Base-by-base conservation (phyloP, 2,888 invertebrate species). In the Agrochola lychnidis region DNA sequence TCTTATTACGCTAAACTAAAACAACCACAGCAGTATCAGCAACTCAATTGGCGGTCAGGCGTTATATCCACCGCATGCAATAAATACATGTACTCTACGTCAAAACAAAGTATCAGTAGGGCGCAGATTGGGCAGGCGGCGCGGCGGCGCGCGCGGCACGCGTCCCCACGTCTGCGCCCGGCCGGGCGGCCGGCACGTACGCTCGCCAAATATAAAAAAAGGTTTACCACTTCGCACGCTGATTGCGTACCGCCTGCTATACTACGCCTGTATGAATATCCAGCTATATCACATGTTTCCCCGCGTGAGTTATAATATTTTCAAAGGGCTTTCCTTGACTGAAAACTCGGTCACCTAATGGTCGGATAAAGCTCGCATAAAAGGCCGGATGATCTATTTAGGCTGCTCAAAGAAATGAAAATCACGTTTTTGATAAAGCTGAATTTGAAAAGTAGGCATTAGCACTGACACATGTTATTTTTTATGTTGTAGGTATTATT, bases 131-230 rank as follows among this genome's bases (percentile, higher is more conserved):
- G 81, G 59, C 67, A 30, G 14, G 64, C 56, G 63, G 67, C 84
- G 81, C 83, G 14, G 64, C 56, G 63, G 67, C 84, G 81, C 83
- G 80, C 80, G 62, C 57, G 72, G 69, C 84, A 79, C 85, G 80
- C 78, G 69, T 56, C 66, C 19, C 51, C 4, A 30, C 78, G 76
- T 30, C 48, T 57, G 57, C 22, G 56, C 59, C 51, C 66, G 70
- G 64, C 75, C 78, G 78, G 82, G 70, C 62, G 70, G 64, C 75
- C 78, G 78, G 83, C 88, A 88, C 88, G 88, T 88, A 81, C 88
- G 73, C 72, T 81, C 59, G 70, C 85, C 82, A 81, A 82, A 87
- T 85, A 88, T 79, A 88, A 88, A 86, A 45, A 87, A 86, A 86
- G 85, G 83, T 85, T 81, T 76, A 77, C 86, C 84, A 84, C 86